Evolutionary conservation across 2,113 vertebrate species (phyloP).

Genomic region (Vanacampus margaritifer): DNA sequence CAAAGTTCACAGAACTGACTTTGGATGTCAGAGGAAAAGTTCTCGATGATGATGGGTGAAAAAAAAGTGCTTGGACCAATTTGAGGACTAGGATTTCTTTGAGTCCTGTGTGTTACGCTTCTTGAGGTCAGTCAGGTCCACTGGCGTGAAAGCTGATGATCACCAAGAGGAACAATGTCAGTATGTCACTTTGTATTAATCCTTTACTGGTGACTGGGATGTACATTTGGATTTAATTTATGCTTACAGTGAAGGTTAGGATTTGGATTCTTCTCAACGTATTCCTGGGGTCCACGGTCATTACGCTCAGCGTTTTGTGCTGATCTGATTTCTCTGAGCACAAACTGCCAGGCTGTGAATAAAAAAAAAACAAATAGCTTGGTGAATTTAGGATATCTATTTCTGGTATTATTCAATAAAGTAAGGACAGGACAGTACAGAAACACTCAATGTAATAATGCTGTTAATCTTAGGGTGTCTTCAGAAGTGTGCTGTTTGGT

Average conservation of each 20-base stretch:
- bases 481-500: no score
- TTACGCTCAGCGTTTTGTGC: conserved; percentile 86
- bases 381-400: neutral
- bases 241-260: conserved; percentile 91
- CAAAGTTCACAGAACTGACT: conserved; percentile 57
- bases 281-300: conserved; percentile 89
- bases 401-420: neutral
- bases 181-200: neutral
- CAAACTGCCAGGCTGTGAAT: conserved; percentile 88
- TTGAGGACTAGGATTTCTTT: conserved; percentile 84
- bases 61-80: conserved; percentile 39
- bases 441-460: neutral
- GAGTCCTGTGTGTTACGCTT: conserved; percentile 84
- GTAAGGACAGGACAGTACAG: neutral
- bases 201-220: neutral
- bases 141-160: conserved; percentile 84
- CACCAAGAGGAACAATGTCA: conserved; percentile 8
- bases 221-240: neutral
- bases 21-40: conserved; percentile 67
- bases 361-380: neutral
- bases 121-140: conserved; percentile 89
- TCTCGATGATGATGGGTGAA: conserved; percentile 57
- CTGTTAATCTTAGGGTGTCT: neutral
- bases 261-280: conserved; percentile 96
- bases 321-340: conserved; percentile 89